These are phyloP conservation scores for Helicoverpa assulta DNA, from an alignment of 2,888 invertebrate genomes.

Conservation along the genomic window DNA sequence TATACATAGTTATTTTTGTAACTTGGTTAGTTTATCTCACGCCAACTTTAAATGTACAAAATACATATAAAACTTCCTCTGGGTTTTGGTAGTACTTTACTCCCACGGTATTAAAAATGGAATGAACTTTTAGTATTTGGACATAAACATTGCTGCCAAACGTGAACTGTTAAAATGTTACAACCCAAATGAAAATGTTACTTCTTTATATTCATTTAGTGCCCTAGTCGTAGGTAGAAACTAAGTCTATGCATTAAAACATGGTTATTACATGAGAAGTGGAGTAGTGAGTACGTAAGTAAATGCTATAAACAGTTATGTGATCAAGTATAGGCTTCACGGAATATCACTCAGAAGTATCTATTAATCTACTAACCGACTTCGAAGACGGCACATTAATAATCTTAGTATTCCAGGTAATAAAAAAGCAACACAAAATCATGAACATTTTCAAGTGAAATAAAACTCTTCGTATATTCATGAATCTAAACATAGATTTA, in stretches of 20 bases:
- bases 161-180: constrained; percentile 1
- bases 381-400: background rate
- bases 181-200: background rate
- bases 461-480: background rate
- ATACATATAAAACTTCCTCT: background rate
- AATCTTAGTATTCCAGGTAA: too few relatives aligned
- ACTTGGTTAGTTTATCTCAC: too few relatives aligned
- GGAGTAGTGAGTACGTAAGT: background rate
- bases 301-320: background rate
- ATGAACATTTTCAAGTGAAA: background rate
- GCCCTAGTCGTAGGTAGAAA: background rate
- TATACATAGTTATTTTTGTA: too few relatives aligned
- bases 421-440: background rate
- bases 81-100: background rate
- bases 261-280: background rate
- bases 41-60: too few relatives aligned
- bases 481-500: background rate
- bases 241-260: background rate
- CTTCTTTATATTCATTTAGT: background rate
- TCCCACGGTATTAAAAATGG: background rate
- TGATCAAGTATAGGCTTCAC: background rate
- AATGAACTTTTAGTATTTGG: background rate
- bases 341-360: background rate
- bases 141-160: background rate
- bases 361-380: background rate